phyloP scores from a whole-genome alignment of 2,113 vertebrate species.

The Cygnus atratus region DNA sequence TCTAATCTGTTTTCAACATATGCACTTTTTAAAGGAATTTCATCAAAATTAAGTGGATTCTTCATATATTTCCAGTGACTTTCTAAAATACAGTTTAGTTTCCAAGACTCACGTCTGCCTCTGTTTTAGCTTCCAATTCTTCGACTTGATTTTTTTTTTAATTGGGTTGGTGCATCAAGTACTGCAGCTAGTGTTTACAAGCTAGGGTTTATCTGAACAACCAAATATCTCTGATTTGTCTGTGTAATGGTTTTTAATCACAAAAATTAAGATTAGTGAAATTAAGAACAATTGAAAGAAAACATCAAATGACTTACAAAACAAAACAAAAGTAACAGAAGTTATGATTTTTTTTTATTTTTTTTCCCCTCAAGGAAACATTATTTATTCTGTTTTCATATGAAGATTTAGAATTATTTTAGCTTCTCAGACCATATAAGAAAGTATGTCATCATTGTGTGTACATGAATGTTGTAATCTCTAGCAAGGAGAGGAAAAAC shows the following conservation, averaged over 20 bases:
- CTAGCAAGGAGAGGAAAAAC: neutral
- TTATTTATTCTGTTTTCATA: neutral
- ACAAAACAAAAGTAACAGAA: neutral
- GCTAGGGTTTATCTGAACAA: neutral
- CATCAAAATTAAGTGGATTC: neutral
- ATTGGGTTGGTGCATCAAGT: constrained; percentile 8
- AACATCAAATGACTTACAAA: neutral
- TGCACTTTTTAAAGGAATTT: neutral
- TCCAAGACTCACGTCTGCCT: neutral
- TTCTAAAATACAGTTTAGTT: neutral
- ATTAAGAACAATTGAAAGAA: constrained; percentile 39
- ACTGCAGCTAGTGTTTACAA: neutral
- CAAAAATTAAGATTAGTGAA: neutral
- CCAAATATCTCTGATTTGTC: neutral
- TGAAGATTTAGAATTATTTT: neutral
- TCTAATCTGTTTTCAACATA: neutral
- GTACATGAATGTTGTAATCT: neutral
- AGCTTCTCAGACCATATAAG: neutral
- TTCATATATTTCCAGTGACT: neutral
- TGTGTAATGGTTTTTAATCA: constrained; percentile 32
- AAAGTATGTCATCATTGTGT: neutral
- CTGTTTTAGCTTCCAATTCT: constrained; percentile 31
- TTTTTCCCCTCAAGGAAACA: neutral
- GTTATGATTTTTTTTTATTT: neutral
- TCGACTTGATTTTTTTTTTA: constrained; percentile 55